A percentile compares a stretch with the other conserved stretches of the same genome.
These are phyloP conservation scores for Phortica magna DNA, from an alignment of 2,888 invertebrate species.

Conservation along the genomic window DNA sequence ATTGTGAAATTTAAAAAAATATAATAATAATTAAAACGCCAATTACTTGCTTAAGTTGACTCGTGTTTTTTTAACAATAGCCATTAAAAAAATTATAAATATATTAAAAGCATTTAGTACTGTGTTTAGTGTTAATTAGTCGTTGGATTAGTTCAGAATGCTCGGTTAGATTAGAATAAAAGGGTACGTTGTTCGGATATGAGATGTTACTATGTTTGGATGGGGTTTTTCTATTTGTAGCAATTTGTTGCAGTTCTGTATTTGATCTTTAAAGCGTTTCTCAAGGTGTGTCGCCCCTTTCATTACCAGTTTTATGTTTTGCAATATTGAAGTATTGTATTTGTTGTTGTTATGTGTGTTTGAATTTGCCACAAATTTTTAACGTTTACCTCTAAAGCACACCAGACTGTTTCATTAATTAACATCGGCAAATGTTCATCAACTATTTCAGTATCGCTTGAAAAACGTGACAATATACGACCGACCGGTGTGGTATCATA, in stretches of 20 bases:
- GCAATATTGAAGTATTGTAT: too few species aligned
- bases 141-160: too few species aligned
- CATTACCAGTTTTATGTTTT: too few species aligned
- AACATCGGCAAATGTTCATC: slow-evolving; percentile 60
- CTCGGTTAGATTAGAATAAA: too few species aligned
- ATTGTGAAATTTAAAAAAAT: slow-evolving; percentile 10
- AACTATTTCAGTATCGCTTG: slow-evolving; percentile 78
- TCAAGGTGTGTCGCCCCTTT: neutral
- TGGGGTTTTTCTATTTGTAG: slow-evolving; percentile 36
- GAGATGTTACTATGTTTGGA: neutral
- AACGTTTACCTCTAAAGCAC: slow-evolving; percentile 47
- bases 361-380: too few species aligned
- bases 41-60: slow-evolving; percentile 34
- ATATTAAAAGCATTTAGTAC: too few species aligned
- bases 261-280: neutral
- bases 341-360: too few species aligned
- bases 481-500: slow-evolving; percentile 83
- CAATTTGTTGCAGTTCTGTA: slow-evolving; percentile 43
- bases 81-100: too few species aligned
- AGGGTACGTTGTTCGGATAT: too few species aligned
- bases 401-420: neutral
- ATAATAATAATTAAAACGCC: slow-evolving; percentile 37
- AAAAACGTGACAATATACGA: slow-evolving; percentile 80
- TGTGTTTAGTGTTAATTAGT: too few species aligned
- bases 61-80: neutral